phyloP scores from a whole-genome alignment of 1,140 invertebrate species.

The Drosophila virilis region DNA sequence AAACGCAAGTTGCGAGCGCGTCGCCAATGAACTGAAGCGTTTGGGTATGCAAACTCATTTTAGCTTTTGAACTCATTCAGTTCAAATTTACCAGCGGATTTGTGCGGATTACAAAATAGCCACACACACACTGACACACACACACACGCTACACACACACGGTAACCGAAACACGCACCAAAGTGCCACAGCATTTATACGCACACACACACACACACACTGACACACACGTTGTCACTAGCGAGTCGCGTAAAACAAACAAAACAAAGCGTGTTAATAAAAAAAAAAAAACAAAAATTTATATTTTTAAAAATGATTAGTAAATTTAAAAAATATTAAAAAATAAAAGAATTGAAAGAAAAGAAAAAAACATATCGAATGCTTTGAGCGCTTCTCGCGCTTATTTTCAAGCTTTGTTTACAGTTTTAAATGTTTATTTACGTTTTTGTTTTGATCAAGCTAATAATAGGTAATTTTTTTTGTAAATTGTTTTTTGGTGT shows the following conservation, averaged over 20 bases:
- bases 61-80: conserved; percentile 82
- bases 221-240: background rate
- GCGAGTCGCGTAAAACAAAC: conserved; percentile 41
- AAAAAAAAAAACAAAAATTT: background rate
- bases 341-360: conserved; percentile 7
- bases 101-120: conserved; percentile 76
- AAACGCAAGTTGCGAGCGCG: conserved; percentile 26
- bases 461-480: conserved; percentile 40
- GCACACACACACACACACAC: conserved; percentile 4
- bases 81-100: conserved; percentile 82
- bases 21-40: conserved; percentile 49
- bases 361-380: conserved; percentile 8
- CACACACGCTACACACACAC: conserved; percentile 8
- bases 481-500: conserved; percentile 72
- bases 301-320: background rate
- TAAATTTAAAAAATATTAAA: conserved; percentile 7
- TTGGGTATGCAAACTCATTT: conserved; percentile 79
- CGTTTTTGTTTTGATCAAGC: background rate
- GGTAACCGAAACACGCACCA: conserved; percentile 26
- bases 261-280: conserved; percentile 55
- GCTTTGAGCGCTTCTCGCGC: conserved; percentile 6
- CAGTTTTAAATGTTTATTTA: background rate
- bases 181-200: conserved; percentile 27
- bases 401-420: conserved; percentile 2
- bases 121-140: conserved; percentile 19